Conservation (phyloP, 1,140 invertebrate genomes). For the Lordiphosa collinella region DNA sequence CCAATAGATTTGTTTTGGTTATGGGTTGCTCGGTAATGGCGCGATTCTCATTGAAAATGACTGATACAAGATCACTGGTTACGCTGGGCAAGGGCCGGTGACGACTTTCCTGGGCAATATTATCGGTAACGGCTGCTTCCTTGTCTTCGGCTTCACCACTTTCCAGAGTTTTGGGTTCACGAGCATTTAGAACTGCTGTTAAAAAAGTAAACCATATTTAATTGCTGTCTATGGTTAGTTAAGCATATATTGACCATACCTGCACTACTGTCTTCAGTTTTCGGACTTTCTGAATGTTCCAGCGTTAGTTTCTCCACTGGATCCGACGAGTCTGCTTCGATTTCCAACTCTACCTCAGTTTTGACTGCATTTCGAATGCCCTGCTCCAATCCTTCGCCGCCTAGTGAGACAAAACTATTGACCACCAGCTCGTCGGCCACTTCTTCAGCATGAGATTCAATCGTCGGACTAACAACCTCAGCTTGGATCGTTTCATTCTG, state of each 20-base stretch:
- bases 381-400: constrained; percentile 45
- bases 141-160: neutral
- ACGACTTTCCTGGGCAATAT: constrained; percentile 5
- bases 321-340: constrained; percentile 26
- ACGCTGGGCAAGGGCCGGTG: constrained; percentile 30
- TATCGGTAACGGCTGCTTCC: constrained; percentile 4
- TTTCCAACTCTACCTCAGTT: constrained; percentile 53
- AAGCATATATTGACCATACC: constrained; percentile 4
- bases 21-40: constrained; percentile 63
- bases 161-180: constrained; percentile 51
- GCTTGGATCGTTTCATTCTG: constrained; percentile 12
- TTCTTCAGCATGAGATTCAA: constrained; percentile 16
- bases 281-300: neutral
- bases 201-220: neutral
- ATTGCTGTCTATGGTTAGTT: neutral
- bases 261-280: constrained; percentile 13
- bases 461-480: neutral
- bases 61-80: constrained; percentile 50
- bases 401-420: constrained; percentile 38
- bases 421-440: constrained; percentile 23
- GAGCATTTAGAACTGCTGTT: constrained; percentile 27
- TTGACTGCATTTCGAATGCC: constrained; percentile 61
- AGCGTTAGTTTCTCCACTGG: constrained; percentile 17
- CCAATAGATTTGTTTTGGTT: constrained; percentile 41
- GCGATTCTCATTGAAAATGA: constrained; percentile 52